phyloP scores from a whole-genome alignment of 2,113 vertebrate species.

The Mobula birostris region DNA sequence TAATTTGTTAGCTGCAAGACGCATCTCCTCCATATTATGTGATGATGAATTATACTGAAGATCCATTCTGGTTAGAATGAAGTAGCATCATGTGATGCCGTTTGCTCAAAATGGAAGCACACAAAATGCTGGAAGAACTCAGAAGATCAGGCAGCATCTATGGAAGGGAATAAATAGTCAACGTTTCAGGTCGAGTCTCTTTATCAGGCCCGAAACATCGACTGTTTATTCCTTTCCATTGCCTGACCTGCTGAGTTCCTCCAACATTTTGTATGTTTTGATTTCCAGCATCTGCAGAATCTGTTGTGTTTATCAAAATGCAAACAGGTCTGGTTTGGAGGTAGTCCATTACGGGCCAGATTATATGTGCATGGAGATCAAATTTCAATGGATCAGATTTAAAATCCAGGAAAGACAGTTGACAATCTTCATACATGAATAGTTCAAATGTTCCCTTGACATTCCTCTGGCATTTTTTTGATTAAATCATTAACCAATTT shows the following conservation, averaged over 20 bases:
- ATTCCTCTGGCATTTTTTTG: background rate
- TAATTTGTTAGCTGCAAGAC: no score
- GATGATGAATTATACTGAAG: background rate
- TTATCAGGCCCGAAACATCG: no score
- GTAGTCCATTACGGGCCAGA: background rate
- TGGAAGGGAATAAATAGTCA: no score
- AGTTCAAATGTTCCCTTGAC: background rate
- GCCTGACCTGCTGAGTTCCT: no score
- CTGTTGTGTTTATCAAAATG: no score
- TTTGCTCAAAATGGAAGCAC: background rate
- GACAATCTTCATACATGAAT: background rate
- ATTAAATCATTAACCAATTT: background rate
- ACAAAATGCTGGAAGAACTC: no score
- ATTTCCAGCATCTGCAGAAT: no score
- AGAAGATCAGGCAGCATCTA: no score
- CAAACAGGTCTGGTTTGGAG: background rate
- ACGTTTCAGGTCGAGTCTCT: no score
- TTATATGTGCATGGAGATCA: background rate
- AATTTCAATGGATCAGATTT: background rate
- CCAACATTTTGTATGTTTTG: no score
- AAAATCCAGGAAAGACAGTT: background rate
- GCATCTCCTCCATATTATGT: background rate
- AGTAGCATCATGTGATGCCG: background rate
- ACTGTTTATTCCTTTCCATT: no score
- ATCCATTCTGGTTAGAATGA: background rate